phyloP scores from a whole-genome alignment of 2,888 invertebrate genomes.

The Drosophila anceps region DNA sequence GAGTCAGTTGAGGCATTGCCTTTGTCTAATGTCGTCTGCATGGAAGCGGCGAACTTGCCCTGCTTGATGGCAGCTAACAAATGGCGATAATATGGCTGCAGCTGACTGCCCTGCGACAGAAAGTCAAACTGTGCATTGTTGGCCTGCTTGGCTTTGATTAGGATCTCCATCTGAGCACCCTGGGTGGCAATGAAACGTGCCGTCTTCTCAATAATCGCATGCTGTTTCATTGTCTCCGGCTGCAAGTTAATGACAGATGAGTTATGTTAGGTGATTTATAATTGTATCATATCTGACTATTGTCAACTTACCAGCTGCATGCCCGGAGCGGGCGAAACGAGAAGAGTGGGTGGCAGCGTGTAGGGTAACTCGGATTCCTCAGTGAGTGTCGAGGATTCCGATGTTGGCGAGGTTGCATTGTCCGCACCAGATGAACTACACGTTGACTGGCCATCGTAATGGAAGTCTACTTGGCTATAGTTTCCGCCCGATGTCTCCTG shows the following conservation, averaged over 20 bases:
- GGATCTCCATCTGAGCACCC: constrained; percentile 99
- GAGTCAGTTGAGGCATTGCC: constrained; percentile 39
- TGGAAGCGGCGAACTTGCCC: constrained; percentile 87
- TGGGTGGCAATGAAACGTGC: constrained; percentile 94
- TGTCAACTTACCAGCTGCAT: constrained; percentile 88
- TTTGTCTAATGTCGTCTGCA: constrained; percentile 34
- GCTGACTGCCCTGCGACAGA: constrained; percentile 92
- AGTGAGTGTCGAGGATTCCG: constrained; percentile 78
- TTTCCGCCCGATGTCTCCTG: constrained; percentile 87
- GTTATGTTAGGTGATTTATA: neutral
- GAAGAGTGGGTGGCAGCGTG: constrained; percentile 89
- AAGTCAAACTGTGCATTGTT: constrained; percentile 97
- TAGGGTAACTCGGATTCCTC: constrained; percentile 92
- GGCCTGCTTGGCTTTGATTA: constrained; percentile 98
- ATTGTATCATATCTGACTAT: neutral
- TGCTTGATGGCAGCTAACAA: constrained; percentile 89
- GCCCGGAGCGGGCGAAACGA: constrained; percentile 90
- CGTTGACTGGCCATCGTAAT: constrained; percentile 86
- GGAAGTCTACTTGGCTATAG: constrained; percentile 92
- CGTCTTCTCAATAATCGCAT: constrained; percentile 98
- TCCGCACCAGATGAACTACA: constrained; percentile 10
- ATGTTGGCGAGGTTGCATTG: constrained; percentile 32
- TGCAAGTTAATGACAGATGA: constrained; percentile 81
- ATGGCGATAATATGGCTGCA: constrained; percentile 96
- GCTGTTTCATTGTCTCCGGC: constrained; percentile 95